Base-by-base conservation (phyloP, 2,888 invertebrate species). In the Cepaea hortensis region DNA sequence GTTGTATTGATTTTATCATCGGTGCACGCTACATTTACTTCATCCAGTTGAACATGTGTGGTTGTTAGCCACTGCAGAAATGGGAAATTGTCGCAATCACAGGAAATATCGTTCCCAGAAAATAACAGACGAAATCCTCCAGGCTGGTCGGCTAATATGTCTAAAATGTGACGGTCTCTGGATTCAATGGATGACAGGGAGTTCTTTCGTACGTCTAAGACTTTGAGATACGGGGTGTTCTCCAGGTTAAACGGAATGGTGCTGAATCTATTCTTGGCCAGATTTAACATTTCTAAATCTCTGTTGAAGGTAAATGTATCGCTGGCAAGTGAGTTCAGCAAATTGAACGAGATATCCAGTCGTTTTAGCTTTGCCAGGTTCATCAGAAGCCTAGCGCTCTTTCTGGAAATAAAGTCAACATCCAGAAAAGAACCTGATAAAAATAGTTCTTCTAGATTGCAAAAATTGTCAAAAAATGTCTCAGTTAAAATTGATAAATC, bases 71-170 rank as follows among this genome's bases (percentile, higher is more conserved):
- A 85, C 3, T 55, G 20, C 23, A 85, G 61, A 80, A 80, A 85
- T 55, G 61, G 23, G 61, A 85, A 7, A 61, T 72, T 72, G 13
- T 23, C 7, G 23, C 85, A 85, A 35, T 77, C 80, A 23, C 85
- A 85, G 1, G 80, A 85, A 48, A 85, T 7, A 3, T 20, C 35
- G 23, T 85, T 85, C 55, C 85, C 85, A 35, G 35, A 35, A 35
- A 35, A 35, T 35, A 35, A 35, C 35, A 35, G 35, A 35, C 35
- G 35, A 35, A 35, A 35, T 35, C 35, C 35, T 35, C 35, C 35
- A 35, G 35, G 35, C 1, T 35, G 35, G 0, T 35, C 35, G 35
- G 35, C 35, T 35, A 35, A 35, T 35, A 35, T 35, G 35, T 35
- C 35, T 35, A 35, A 35, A 35, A 13, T 0, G 23, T 55, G 2